These are phyloP conservation scores for Stratiomys singularior DNA, from an alignment of 2,888 invertebrate species.

Conservation along the genomic window DNA sequence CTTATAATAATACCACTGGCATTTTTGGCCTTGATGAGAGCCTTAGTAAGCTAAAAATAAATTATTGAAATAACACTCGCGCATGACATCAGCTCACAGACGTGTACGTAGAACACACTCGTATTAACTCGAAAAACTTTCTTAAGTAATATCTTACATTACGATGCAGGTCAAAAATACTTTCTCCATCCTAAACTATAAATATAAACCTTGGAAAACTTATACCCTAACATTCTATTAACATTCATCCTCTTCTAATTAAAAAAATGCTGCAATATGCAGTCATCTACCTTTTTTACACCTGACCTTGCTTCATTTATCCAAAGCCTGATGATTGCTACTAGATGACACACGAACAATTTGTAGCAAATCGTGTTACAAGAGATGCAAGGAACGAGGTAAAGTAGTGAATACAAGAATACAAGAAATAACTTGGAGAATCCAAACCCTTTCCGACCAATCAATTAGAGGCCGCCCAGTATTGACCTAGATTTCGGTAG, in stretches of 20 bases:
- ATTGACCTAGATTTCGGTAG: constrained; percentile 41
- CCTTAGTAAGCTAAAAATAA: too few species aligned
- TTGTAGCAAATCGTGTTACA: neutral
- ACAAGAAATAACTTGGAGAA: constrained; percentile 10
- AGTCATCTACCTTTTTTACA: constrained; percentile 40
- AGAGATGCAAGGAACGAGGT: neutral
- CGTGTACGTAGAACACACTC: too few species aligned
- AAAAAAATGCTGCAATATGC: constrained; percentile 35
- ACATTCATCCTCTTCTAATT: neutral
- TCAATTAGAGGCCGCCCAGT: constrained; percentile 41
- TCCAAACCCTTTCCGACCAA: constrained; percentile 42
- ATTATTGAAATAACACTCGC: too few species aligned
- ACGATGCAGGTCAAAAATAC: too few species aligned
- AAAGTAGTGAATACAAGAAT: neutral
- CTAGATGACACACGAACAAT: neutral
- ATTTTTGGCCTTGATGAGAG: too few species aligned
- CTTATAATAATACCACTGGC: too few species aligned
- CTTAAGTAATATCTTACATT: too few species aligned
- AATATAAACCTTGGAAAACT: too few species aligned
- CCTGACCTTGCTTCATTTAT: constrained; percentile 30
- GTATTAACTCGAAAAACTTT: too few species aligned
- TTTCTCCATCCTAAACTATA: too few species aligned
- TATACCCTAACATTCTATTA: too few species aligned
- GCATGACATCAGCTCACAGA: too few species aligned
- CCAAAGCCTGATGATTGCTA: neutral